Evolutionary conservation across 2,113 vertebrate species (phyloP), one percentile per base, ranked within the genome.

Genomic region (Origma solitaria): DNA sequence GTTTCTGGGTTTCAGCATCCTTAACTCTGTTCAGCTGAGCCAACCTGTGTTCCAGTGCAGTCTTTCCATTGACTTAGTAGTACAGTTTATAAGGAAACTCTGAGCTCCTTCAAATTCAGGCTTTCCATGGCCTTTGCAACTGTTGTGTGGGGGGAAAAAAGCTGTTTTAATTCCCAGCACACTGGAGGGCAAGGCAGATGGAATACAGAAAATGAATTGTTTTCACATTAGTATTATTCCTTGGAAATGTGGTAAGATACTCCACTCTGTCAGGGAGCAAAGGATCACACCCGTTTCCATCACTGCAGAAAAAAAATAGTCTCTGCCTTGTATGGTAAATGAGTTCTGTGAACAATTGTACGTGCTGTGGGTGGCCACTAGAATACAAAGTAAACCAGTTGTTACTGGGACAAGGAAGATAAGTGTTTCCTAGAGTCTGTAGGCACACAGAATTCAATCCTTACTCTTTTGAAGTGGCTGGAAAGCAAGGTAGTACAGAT

Each of bases 101-200:
- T 95, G 95, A 97, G 76, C 65, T 93, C 47, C 83, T 73, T 83
- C 88, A 71, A 53, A 83, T 88, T 93, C 94, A 95, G 62, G 56
- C 72, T 96, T 97, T 97, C 96, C 91, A 8, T 94, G 69, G 83
- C 76, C 68, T 96, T 93, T 94, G 38, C 80, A 81, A 35, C 21
- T 70, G 60, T 72, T 60, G 10, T 35, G 42, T 37, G 86, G 79
- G 86, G 82, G 82, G 85, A 95, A 96, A 94, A 96, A 96, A 68
- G 20, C 77, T 92, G 71, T 93, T 73, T 90, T 87, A 58, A 60
- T 95, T 95, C 92, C 87, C 71, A 70, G 80, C 61, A 38, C 57
- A 2, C 42, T 58, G 64, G 42, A 96, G 82, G 33, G 27, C 4
- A 22, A 88, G 71, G 85, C 56, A 18, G 56, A 85, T 83, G 80